phyloP scores from a whole-genome alignment of 2,888 invertebrate species.

The Aquatica leii region DNA sequence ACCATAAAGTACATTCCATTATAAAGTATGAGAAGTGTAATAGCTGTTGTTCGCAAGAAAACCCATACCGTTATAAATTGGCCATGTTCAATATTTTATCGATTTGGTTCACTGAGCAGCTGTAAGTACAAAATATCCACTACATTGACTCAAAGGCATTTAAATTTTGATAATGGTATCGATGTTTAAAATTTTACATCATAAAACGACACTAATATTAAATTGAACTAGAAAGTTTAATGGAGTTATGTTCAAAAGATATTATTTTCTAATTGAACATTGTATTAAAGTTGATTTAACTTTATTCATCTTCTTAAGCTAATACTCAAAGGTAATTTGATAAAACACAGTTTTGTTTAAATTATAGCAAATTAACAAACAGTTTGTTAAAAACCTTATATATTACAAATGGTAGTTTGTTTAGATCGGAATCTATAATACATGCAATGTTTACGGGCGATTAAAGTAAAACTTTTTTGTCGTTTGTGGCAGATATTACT shows the following conservation, averaged over 20 bases:
- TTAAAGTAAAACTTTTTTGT: too few relatives aligned
- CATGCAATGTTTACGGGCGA: too few relatives aligned
- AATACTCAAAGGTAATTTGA: not conserved
- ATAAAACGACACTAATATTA: not conserved
- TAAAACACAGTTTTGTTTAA: too few relatives aligned
- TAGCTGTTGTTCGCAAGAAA: conserved; percentile 25
- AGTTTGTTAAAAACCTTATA: too few relatives aligned
- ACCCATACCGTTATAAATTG: conserved; percentile 34
- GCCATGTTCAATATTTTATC: conserved; percentile 35
- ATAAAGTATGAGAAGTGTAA: conserved; percentile 29
- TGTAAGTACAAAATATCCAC: conserved; percentile 36
- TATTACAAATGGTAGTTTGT: too few relatives aligned
- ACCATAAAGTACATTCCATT: conserved; percentile 27
- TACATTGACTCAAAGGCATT: conserved; percentile 37
- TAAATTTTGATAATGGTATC: conserved; percentile 33
- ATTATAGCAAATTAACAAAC: too few relatives aligned
- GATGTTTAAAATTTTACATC: not conserved
- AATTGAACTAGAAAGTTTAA: not conserved
- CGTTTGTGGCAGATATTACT: too few relatives aligned
- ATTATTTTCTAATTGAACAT: too few relatives aligned
- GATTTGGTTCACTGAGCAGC: conserved; percentile 35
- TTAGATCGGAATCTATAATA: too few relatives aligned
- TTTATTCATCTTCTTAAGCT: too few relatives aligned
- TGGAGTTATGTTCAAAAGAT: not conserved
- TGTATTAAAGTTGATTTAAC: too few relatives aligned